Percentiles rank a stretch among this genome's conserved stretches.
phyloP scores from a whole-genome alignment of 2,113 vertebrate species.

The Equus quagga region DNA sequence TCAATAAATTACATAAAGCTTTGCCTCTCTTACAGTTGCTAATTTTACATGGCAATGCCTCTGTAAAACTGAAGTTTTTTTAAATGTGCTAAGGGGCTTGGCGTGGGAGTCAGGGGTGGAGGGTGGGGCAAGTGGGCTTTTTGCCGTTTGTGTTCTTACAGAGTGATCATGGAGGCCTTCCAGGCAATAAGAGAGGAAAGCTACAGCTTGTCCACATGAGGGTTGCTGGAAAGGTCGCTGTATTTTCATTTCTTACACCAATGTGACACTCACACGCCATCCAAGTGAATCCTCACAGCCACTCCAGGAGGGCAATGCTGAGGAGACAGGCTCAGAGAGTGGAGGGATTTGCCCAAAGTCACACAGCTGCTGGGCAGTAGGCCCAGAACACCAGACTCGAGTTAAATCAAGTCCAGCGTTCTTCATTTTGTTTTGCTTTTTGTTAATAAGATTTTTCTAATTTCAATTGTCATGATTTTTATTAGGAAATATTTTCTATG shows the following conservation, averaged over 20 bases:
- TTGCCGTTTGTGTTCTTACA: neutral
- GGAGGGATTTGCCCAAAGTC: neutral
- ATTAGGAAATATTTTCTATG: neutral
- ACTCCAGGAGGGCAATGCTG: neutral
- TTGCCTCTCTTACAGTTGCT: neutral
- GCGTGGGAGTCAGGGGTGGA: neutral
- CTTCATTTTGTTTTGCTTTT: neutral
- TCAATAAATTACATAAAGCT: neutral
- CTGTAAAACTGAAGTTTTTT: neutral
- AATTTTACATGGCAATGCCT: neutral
- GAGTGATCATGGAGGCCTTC: neutral
- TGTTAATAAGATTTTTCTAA: neutral
- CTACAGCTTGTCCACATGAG: rapidly evolving
- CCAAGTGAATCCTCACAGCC: neutral
- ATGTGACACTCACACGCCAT: rapidly evolving
- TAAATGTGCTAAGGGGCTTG: neutral
- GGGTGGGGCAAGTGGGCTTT: neutral
- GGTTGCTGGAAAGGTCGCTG: neutral
- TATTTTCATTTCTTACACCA: neutral
- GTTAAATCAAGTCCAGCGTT: neutral
- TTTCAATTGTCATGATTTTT: neutral
- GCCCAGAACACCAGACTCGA: no score
- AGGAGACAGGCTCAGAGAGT: neutral
- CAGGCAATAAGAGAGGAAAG: neutral
- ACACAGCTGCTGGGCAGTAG: neutral